phyloP scores from a whole-genome alignment of 1,140 invertebrate species.

The Nasonia giraulti region DNA sequence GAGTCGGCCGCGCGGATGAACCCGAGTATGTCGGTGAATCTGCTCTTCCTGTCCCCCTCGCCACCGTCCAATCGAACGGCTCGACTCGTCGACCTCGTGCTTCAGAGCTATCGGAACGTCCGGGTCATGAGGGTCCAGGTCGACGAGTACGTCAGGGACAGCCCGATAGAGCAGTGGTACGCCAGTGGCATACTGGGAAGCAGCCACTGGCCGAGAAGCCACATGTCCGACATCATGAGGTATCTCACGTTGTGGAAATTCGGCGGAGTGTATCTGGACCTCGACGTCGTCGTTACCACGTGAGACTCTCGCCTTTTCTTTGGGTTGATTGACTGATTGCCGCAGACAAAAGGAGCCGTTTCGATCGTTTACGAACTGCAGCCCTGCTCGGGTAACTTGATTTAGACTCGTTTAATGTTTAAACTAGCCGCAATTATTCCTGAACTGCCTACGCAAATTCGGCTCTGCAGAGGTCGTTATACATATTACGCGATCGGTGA shows the following conservation, averaged over 20 bases:
- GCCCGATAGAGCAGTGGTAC: slow-evolving; percentile 79
- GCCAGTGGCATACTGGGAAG: slow-evolving; percentile 74
- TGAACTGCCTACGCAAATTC: too few species aligned
- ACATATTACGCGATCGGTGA: too few species aligned
- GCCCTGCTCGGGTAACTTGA: not conserved
- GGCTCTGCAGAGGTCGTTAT: too few species aligned
- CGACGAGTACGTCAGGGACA: slow-evolving; percentile 76
- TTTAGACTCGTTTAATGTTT: not conserved
- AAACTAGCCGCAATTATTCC: too few species aligned
- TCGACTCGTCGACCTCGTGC: slow-evolving; percentile 69
- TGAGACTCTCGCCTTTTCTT: slow-evolving; percentile 52
- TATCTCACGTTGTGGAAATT: slow-evolving; percentile 85
- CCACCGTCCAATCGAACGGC: slow-evolving; percentile 64
- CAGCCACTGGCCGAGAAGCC: slow-evolving; percentile 75
- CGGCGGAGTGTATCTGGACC: slow-evolving; percentile 85
- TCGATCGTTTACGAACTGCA: too few species aligned
- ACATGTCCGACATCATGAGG: slow-evolving; percentile 81
- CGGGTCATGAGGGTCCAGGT: slow-evolving; percentile 68
- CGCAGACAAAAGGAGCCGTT: not conserved
- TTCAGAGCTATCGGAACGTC: slow-evolving; percentile 76
- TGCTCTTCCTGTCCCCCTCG: slow-evolving; percentile 75
- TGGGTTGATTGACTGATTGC: not conserved
- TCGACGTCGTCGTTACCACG: slow-evolving; percentile 83
- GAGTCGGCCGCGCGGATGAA: slow-evolving; percentile 80
- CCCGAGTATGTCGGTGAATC: slow-evolving; percentile 75